These are phyloP conservation scores for Asbolus verrucosus DNA, from an alignment of 1,140 invertebrate species.

Conservation along the genomic window DNA sequence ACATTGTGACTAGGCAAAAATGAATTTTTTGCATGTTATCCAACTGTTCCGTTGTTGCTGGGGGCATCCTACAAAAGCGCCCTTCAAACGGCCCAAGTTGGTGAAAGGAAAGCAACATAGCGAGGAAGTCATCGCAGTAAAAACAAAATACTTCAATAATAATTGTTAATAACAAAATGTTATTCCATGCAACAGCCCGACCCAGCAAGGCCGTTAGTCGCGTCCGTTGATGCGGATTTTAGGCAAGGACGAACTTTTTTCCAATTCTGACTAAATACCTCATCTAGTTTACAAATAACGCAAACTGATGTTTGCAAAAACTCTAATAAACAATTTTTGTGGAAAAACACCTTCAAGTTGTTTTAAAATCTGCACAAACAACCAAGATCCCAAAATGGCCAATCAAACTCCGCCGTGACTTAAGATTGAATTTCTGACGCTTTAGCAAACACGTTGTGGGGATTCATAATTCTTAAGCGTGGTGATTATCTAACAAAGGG, in stretches of 20 bases:
- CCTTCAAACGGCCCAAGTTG: slow-evolving; percentile 7
- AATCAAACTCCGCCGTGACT: slow-evolving; percentile 4
- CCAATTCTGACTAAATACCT: slow-evolving; percentile 12
- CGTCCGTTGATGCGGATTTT: slow-evolving; percentile 38
- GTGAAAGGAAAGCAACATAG: slow-evolving; percentile 23
- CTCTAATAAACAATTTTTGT: slow-evolving; percentile 19
- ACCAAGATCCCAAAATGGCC: no score
- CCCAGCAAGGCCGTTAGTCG: slow-evolving; percentile 30
- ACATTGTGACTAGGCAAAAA: slow-evolving; percentile 6
- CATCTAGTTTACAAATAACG: no score
- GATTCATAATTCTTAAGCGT: slow-evolving; percentile 2
- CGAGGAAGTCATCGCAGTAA: background rate
- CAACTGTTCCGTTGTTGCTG: slow-evolving; percentile 19
- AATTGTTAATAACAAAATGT: slow-evolving; percentile 31
- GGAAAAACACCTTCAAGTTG: no score
- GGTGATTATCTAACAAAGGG: slow-evolving; percentile 24
- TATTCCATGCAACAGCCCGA: background rate
- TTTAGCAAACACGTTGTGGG: background rate
- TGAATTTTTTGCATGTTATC: slow-evolving; percentile 1
- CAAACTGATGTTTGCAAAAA: no score
- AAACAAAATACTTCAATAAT: slow-evolving; percentile 3
- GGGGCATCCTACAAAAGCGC: slow-evolving; percentile 14
- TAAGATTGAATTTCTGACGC: slow-evolving; percentile 20
- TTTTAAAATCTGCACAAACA: no score
- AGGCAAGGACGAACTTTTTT: slow-evolving; percentile 10